Conservation (phyloP, 92 coral and sea anemone genomes). For the Metridium senile region DNA sequence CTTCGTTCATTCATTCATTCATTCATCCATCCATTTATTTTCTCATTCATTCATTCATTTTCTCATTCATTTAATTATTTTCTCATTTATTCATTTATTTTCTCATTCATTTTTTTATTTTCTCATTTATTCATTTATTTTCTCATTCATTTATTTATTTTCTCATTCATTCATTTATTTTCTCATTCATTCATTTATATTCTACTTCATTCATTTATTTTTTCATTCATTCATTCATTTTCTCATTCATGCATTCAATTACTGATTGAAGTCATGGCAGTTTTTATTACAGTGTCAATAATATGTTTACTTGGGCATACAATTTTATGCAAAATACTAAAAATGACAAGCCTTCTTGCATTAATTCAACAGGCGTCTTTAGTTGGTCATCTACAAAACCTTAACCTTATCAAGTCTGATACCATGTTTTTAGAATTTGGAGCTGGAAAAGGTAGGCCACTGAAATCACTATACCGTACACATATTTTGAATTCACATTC, state of each 20-base stretch:
- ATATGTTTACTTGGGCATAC: neutral
- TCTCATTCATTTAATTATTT: neutral
- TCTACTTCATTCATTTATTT: neutral
- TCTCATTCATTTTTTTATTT: neutral
- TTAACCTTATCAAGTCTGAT: conserved; percentile 61
- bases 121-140: neutral
- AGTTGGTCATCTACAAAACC: conserved; percentile 79
- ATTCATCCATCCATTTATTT: neutral
- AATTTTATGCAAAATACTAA: too few relatives aligned
- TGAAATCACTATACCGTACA: neutral
- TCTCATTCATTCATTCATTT: too few relatives aligned
- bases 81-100: neutral
- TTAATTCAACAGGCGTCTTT: conserved; percentile 71
- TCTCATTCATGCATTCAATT: neutral
- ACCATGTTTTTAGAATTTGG: conserved; percentile 87
- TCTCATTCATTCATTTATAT: neutral
- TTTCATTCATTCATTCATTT: neutral
- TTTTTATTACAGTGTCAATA: too few relatives aligned
- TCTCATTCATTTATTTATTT: neutral
- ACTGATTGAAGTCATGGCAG: neutral
- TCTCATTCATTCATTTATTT: neutral
- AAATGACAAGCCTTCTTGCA: too few relatives aligned
- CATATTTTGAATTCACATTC: too few relatives aligned
- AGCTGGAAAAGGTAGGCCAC: conserved; percentile 86
- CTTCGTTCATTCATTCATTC: neutral